Conservation (phyloP, 1,140 invertebrate species). For the Drosophila pachea region DNA sequence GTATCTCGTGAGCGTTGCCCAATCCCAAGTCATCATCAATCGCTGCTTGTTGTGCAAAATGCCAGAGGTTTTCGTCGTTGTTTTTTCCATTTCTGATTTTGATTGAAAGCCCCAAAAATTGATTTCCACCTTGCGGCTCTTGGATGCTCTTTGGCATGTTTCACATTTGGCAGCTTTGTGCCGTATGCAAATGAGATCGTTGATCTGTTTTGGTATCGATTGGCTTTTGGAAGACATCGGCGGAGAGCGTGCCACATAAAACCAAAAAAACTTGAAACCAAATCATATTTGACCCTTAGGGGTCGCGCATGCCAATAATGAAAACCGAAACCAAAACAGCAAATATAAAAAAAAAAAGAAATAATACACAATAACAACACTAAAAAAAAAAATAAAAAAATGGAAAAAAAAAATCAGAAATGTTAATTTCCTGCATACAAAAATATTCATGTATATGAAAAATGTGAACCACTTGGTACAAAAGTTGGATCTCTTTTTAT, state of each 20-base stretch:
- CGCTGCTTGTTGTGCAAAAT: slow-evolving; percentile 38
- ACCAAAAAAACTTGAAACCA: slow-evolving; percentile 64
- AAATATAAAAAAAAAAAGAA: background rate
- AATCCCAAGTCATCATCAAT: slow-evolving; percentile 1
- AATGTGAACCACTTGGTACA: slow-evolving; percentile 49
- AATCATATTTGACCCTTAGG: slow-evolving; percentile 75
- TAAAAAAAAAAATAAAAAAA: slow-evolving; percentile 1
- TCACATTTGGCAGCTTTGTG: slow-evolving; percentile 64
- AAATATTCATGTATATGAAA: slow-evolving; percentile 42
- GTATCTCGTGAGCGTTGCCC: slow-evolving; percentile 23
- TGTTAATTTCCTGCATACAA: slow-evolving; percentile 59
- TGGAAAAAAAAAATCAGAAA: slow-evolving; percentile 52
- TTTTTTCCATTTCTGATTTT: slow-evolving; percentile 61
- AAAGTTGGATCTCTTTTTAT: slow-evolving; percentile 18
- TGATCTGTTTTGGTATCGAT: slow-evolving; percentile 77
- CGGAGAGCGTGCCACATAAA: slow-evolving; percentile 25
- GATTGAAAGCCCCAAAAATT: slow-evolving; percentile 70
- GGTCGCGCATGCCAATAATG: slow-evolving; percentile 66
- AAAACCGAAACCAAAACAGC: slow-evolving; percentile 19
- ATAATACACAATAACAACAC: background rate
- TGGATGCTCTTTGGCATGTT: slow-evolving; percentile 59
- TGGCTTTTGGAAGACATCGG: slow-evolving; percentile 65
- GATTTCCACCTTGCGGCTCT: slow-evolving; percentile 71
- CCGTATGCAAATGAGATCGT: slow-evolving; percentile 75
- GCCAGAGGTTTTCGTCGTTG: slow-evolving; percentile 15